These are phyloP conservation scores for Chelonus insularis DNA, from an alignment of 1,140 invertebrate genomes.

Conservation along the genomic window DNA sequence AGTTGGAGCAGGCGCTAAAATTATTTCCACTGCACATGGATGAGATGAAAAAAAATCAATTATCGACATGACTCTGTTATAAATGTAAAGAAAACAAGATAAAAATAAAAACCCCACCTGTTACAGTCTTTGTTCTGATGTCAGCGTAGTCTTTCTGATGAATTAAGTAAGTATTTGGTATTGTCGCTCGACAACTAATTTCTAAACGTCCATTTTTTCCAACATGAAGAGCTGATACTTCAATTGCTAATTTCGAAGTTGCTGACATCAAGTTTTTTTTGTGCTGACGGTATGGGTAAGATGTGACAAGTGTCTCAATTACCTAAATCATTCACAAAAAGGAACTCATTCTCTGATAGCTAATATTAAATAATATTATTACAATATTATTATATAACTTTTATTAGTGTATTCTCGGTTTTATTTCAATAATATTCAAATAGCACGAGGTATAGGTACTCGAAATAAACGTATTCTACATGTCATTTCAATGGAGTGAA, in stretches of 20 bases:
- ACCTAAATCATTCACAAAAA: slow-evolving; percentile 35
- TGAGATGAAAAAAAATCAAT: slow-evolving; percentile 18
- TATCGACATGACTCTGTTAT: not conserved
- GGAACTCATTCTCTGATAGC: too few relatives aligned
- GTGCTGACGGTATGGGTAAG: slow-evolving; percentile 44
- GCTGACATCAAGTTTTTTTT: slow-evolving; percentile 43
- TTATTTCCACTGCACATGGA: slow-evolving; percentile 48
- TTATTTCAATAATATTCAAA: too few relatives aligned
- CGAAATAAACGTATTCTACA: too few relatives aligned
- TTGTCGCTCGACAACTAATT: slow-evolving; percentile 73
- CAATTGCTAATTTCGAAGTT: slow-evolving; percentile 61
- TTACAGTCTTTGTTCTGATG: slow-evolving; percentile 66
- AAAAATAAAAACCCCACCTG: slow-evolving; percentile 56
- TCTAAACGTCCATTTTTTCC: slow-evolving; percentile 68
- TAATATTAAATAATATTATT: too few relatives aligned
- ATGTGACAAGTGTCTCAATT: slow-evolving; percentile 42
- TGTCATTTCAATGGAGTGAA: too few relatives aligned
- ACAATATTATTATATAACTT: too few relatives aligned
- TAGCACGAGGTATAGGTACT: too few relatives aligned
- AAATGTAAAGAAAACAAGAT: not conserved
- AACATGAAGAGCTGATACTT: slow-evolving; percentile 67
- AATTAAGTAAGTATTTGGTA: slow-evolving; percentile 69
- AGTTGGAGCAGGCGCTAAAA: slow-evolving; percentile 40
- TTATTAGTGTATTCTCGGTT: too few relatives aligned
- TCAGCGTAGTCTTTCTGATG: slow-evolving; percentile 69